Percentiles rank a stretch among this genome's conserved stretches.
Evolutionary conservation across 2,113 vertebrate genomes (phyloP).

Genomic region (Oreotrochilus melanogaster): DNA sequence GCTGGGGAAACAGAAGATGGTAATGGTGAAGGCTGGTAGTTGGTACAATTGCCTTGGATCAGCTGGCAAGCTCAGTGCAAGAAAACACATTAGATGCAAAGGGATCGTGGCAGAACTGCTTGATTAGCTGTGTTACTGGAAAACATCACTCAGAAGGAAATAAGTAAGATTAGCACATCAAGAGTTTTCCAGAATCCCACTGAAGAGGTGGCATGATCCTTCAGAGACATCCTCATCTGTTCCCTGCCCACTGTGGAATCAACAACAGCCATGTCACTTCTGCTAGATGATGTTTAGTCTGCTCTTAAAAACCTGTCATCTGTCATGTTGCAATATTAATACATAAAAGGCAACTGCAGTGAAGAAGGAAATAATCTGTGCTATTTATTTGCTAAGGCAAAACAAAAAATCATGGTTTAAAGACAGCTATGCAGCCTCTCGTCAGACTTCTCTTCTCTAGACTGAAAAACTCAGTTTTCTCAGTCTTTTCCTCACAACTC

Average conservation of each 20-base stretch:
- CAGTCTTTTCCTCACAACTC: not conserved
- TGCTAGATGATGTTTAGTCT: not conserved
- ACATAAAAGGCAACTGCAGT: not conserved
- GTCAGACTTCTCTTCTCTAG: not conserved
- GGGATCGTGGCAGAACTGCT: not conserved
- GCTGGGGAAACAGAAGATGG: not conserved
- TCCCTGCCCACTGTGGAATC: not conserved
- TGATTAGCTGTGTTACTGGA: not conserved
- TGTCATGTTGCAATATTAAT: not conserved
- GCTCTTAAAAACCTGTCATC: not conserved
- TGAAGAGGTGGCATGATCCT: not conserved
- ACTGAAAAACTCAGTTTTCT: not conserved
- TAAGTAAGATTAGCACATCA: conserved; percentile 28
- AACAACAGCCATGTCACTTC: not conserved
- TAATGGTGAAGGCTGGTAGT: not conserved
- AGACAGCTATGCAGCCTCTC: not conserved
- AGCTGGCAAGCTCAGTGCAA: not conserved
- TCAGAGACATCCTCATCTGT: conserved; percentile 1
- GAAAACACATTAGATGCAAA: not conserved
- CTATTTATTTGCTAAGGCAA: not conserved
- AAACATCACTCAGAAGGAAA: conserved; percentile 31
- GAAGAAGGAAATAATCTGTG: not conserved
- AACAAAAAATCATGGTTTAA: not conserved
- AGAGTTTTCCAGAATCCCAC: not conserved
- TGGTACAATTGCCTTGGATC: not conserved